Evolutionary conservation across 1,140 invertebrate genomes (phyloP).

Genomic region (Leptonema lineaticorne): DNA sequence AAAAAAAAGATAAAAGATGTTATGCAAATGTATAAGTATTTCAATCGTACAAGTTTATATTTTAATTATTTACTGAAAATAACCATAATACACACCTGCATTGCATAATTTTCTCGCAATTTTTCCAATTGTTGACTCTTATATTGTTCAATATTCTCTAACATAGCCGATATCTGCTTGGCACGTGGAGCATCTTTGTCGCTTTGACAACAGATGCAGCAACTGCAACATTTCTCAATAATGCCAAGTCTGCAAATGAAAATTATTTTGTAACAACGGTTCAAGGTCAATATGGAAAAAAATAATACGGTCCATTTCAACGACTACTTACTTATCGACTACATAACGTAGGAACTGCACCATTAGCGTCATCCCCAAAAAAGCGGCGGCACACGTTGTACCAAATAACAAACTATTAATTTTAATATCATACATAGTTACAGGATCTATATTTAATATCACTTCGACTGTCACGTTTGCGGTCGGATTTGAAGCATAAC

Average conservation of each 20-base stretch:
- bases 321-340: constrained; percentile 65
- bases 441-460: constrained; percentile 75
- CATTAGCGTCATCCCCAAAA: constrained; percentile 76
- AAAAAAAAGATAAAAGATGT: neutral
- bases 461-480: constrained; percentile 74
- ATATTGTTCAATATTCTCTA: constrained; percentile 88
- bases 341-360: constrained; percentile 73
- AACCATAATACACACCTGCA: constrained; percentile 70
- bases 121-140: constrained; percentile 85
- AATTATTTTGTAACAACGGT: neutral
- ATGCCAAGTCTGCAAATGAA: constrained; percentile 60
- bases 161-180: constrained; percentile 79
- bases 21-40: neutral
- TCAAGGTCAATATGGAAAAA: too few relatives aligned
- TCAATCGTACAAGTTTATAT: too few relatives aligned
- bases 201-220: constrained; percentile 61
- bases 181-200: constrained; percentile 71
- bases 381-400: constrained; percentile 71
- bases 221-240: constrained; percentile 64
- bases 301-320: too few relatives aligned
- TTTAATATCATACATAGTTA: constrained; percentile 78
- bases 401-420: constrained; percentile 83
- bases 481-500: constrained; percentile 80
- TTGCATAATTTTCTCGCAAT: constrained; percentile 86
- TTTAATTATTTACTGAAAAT: neutral